phyloP scores from a whole-genome alignment of 2,797 vertebrate genomes.

The Hippoglossus hippoglossus region DNA sequence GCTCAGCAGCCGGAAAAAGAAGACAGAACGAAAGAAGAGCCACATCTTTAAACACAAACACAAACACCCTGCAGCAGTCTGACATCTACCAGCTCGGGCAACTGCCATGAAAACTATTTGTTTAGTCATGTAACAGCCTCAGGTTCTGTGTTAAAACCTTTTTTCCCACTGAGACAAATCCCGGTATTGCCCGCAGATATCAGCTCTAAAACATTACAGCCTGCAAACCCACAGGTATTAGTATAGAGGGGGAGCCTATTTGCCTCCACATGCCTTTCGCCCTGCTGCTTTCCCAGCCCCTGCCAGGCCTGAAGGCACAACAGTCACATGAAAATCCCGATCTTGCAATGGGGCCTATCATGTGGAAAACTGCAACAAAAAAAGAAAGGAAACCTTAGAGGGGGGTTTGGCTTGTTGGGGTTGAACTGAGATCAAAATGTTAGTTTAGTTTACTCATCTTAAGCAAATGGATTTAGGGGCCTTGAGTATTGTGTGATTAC shows the following conservation, averaged over 20 bases:
- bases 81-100: conserved; percentile 29
- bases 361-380: conserved; percentile 39
- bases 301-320: conserved; percentile 59
- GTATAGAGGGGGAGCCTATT: conserved; percentile 5
- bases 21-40: conserved; percentile 36
- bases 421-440: conserved; percentile 33
- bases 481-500: conserved; percentile 72
- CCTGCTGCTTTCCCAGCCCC: conserved; percentile 10
- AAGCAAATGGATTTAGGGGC: conserved; percentile 40
- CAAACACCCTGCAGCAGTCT: conserved; percentile 41
- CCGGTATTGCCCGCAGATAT: background rate
- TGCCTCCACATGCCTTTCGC: conserved; percentile 36
- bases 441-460: conserved; percentile 54
- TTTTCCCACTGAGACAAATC: conserved; percentile 10
- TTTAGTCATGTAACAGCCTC: conserved; percentile 56
- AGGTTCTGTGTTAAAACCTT: conserved; percentile 38
- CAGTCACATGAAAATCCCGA: conserved; percentile 75
- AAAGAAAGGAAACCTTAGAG: background rate
- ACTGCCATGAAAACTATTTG: conserved; percentile 15
- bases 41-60: conserved; percentile 21
- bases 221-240: conserved; percentile 31
- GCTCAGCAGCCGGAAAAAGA: background rate
- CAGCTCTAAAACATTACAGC: conserved; percentile 9
- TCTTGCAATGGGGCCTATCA: conserved; percentile 56
- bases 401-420: background rate